Base-by-base conservation (phyloP, 2,888 invertebrate genomes). In the Archips crataeganus region DNA sequence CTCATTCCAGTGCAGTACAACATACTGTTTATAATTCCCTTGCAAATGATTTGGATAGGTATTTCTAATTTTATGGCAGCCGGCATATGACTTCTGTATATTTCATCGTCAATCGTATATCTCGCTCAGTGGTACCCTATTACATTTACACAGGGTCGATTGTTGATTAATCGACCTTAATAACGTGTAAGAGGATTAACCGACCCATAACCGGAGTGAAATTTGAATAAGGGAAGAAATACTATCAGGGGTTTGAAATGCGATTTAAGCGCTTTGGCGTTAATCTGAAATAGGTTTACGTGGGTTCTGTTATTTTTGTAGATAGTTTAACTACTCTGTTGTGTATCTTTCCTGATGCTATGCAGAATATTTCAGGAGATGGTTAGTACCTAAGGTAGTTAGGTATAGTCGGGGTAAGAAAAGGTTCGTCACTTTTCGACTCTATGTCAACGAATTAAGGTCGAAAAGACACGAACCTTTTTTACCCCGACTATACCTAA, bases 251-350 rank as follows among this genome's bases (percentile, higher is more conserved):
- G 6, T 6, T 59, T 42, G 71, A 59, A 66, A 49, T 57, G n/a
- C 70, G 34, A 32, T 49, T 60, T 60, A 23, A 62, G 64, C 36
- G n/a, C 51, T 11, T 66, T 61, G 66, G 62, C 66, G 65, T 71
- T 67, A 71, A 67, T 61, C 66, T 62, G 66, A 71, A 54, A 67
- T 61, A 71, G 66, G 65, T 61, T 61, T 61, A 65, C 65, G 51
- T 61, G 71, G 71, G 66, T 71, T 54, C n/a, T 39, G 71, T 71
- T 71, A 71, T 61, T 71, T 67, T 61, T 54, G 45, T 6, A 39
- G n/a, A 34, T 71, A 66, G 71, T 61, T 60, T 36, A 6, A 36
- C n/a, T 36, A 36, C 60, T 36, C 5, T n/a, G n/a, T 15, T 8
- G 51, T 11, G 2, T 54, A 32, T 10, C 32, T 11, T 57, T 3